Evolutionary conservation across 2,797 vertebrate genomes (phyloP).

Genomic region (Malacoctenus gilli): DNA sequence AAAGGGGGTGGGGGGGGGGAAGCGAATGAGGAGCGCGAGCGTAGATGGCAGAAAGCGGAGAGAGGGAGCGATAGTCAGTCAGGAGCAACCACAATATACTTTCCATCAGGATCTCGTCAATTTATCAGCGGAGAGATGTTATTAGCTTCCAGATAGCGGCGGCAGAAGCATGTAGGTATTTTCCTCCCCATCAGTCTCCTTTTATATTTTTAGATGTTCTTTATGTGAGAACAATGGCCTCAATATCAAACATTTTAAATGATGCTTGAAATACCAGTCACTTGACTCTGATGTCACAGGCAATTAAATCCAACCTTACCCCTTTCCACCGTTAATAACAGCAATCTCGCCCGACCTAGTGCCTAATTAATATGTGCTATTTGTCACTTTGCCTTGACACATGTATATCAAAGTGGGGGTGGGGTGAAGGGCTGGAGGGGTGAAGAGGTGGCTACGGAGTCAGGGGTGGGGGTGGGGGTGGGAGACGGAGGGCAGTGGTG

Average conservation of each 20-base stretch:
- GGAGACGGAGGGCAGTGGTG: slow-evolving; percentile 66
- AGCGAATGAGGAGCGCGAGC: slow-evolving; percentile 59
- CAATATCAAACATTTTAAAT: slow-evolving; percentile 99
- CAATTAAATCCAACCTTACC: slow-evolving; percentile 99
- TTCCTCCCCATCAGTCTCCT: slow-evolving; percentile 93
- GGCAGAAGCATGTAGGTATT: slow-evolving; percentile 82
- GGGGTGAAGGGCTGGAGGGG: slow-evolving; percentile 64
- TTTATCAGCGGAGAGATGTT: slow-evolving; percentile 81
- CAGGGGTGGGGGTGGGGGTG: slow-evolving; percentile 3
- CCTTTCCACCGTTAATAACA: slow-evolving; percentile 98
- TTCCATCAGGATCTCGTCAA: slow-evolving; percentile 83
- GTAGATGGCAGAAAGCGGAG: slow-evolving; percentile 62
- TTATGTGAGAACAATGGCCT: slow-evolving; percentile 98
- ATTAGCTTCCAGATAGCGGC: slow-evolving; percentile 86
- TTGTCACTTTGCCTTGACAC: slow-evolving; percentile 99
- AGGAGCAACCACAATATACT: slow-evolving; percentile 75
- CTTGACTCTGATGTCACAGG: slow-evolving; percentile 99
- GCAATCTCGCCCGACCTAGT: slow-evolving; percentile 98
- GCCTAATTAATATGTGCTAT: slow-evolving; percentile 99
- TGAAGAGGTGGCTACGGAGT: slow-evolving; percentile 51
- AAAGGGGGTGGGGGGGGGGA: slow-evolving; percentile 60
- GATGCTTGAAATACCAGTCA: slow-evolving; percentile 99
- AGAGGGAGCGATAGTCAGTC: slow-evolving; percentile 72
- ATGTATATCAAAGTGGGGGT: slow-evolving; percentile 95
- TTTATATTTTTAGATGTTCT: slow-evolving; percentile 98